These are phyloP conservation scores for Chlorodrepanis virens DNA, from an alignment of 2,113 vertebrate genomes.

Conservation along the genomic window DNA sequence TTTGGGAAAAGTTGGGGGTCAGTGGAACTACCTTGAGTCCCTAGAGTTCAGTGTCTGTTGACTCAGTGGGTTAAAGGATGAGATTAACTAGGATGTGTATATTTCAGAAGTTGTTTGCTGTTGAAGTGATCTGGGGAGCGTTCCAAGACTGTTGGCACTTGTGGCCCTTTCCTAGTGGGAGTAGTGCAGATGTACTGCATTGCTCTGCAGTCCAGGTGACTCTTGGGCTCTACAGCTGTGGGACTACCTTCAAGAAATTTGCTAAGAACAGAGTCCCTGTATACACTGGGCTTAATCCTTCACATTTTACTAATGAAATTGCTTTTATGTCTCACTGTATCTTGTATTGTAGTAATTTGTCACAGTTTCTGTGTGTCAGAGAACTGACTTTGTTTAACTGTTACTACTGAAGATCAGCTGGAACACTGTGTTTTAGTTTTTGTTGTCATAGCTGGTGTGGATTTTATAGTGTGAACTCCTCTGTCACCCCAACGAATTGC, in stretches of 20 bases:
- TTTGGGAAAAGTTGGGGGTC: neutral
- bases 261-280: neutral
- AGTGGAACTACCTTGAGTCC: neutral
- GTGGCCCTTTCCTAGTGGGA: neutral
- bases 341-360: neutral
- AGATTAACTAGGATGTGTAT: rapidly evolving
- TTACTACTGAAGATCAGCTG: neutral
- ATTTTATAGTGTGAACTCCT: neutral
- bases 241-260: neutral
- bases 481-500: neutral
- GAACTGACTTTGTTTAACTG: neutral
- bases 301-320: neutral
- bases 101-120: neutral
- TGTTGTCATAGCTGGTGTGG: neutral
- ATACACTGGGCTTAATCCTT: neutral
- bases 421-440: neutral
- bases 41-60: neutral
- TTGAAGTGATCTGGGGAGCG: neutral
- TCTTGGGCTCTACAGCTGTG: neutral
- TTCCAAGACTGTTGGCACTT: constrained; percentile 2
- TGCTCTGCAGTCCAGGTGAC: constrained; percentile 23
- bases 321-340: neutral
- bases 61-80: neutral
- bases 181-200: constrained; percentile 1
- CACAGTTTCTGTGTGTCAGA: neutral